Percentiles rank a stretch among this genome's conserved stretches.
Conservation (phyloP, 2,888 invertebrate species). For the Hirtodrosophila cameraria region DNA sequence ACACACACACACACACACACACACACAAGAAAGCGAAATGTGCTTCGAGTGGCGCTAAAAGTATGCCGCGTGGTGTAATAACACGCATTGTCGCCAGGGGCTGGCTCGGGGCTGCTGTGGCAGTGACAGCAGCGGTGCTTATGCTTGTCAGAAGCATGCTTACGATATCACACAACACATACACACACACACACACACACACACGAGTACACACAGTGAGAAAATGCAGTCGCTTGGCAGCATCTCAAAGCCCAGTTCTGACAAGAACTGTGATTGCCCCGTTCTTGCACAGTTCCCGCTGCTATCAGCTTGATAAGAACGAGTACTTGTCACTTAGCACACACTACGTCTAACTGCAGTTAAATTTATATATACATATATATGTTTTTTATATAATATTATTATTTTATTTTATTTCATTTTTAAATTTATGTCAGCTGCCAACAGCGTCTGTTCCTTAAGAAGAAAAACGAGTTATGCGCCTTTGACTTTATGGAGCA, state of each 20-base stretch:
- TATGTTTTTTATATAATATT: constrained; percentile 42
- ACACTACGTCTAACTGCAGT: constrained; percentile 45
- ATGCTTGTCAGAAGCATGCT: constrained; percentile 75
- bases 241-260: constrained; percentile 23
- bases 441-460: constrained; percentile 26
- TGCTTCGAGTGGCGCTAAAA: constrained; percentile 71
- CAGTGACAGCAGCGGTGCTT: constrained; percentile 75
- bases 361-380: constrained; percentile 31
- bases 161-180: constrained; percentile 65
- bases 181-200: constrained; percentile 23
- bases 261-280: constrained; percentile 35
- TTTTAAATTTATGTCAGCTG: constrained; percentile 66
- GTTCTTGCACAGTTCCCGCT: constrained; percentile 18
- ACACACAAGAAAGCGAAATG: constrained; percentile 51
- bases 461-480: constrained; percentile 50
- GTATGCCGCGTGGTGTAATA: constrained; percentile 75
- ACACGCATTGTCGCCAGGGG: constrained; percentile 58
- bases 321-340: constrained; percentile 41
- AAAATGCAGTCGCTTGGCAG: constrained; percentile 34
- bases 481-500: constrained; percentile 69
- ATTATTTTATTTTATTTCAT: constrained; percentile 56
- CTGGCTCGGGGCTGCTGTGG: constrained; percentile 38
- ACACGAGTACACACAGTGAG: not conserved
- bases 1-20: constrained; percentile 17
- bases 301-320: constrained; percentile 49